Evolutionary conservation across 2,888 invertebrate species (phyloP).

Genomic region (Escarpia spicata): DNA sequence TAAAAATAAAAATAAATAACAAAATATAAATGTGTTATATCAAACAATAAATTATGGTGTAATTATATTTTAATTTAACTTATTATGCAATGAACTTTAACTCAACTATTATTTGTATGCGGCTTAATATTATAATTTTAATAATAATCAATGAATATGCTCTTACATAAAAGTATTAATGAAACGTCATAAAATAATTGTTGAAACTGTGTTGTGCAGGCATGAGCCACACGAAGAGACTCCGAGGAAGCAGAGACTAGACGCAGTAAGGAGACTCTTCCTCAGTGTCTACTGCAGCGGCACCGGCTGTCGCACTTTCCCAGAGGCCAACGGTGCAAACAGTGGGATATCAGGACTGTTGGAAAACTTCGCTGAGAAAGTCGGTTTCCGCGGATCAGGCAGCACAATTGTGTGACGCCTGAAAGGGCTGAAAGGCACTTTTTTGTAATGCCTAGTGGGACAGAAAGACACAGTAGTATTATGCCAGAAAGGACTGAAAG

Average conservation of each 20-base stretch:
- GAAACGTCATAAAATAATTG: neutral
- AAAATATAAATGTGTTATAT: neutral
- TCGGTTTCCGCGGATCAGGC: conserved; percentile 66
- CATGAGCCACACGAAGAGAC: conserved; percentile 40
- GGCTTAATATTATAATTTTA: neutral
- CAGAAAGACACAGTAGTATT: neutral
- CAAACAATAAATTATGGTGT: neutral
- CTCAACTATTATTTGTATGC: neutral
- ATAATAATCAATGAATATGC: neutral
- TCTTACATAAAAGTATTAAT: neutral
- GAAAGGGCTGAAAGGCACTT: neutral
- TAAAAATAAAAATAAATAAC: neutral
- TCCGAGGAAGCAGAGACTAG: conserved; percentile 68
- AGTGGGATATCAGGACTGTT: conserved; percentile 68
- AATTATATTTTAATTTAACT: neutral
- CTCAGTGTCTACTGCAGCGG: conserved; percentile 71
- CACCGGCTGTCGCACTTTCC: conserved; percentile 69
- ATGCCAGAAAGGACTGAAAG: neutral
- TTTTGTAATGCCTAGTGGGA: neutral
- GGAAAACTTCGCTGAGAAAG: conserved; percentile 72
- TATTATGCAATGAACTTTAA: neutral
- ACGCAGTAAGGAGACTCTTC: conserved; percentile 71
- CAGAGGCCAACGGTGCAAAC: conserved; percentile 58
- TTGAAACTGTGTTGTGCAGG: neutral
- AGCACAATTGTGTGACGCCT: conserved; percentile 32